Evolutionary conservation across 2,113 vertebrate species (phyloP).

Genomic region (Callopanchax toddi): DNA sequence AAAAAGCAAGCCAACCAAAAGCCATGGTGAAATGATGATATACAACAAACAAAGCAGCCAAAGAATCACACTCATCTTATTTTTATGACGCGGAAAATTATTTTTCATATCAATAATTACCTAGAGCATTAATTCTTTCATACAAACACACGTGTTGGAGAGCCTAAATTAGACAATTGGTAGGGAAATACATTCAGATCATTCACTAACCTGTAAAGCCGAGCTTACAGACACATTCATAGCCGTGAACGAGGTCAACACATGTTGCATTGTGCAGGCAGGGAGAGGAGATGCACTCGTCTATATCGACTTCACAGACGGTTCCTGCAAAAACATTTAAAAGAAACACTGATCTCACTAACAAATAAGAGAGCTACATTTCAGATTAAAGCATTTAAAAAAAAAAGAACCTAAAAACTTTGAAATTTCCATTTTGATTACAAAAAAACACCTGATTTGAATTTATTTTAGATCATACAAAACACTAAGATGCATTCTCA

Average conservation of each 20-base stretch:
- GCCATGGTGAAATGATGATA: no score
- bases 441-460: not conserved
- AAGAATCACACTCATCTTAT: no score
- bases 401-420: not conserved
- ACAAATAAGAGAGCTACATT: not conserved
- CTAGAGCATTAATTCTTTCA: no score
- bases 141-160: no score
- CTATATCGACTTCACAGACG: conserved; percentile 82
- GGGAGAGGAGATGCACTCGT: conserved; percentile 80
- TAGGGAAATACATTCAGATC: not conserved
- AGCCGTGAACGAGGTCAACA: conserved; percentile 74
- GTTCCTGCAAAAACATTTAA: conserved; percentile 58
- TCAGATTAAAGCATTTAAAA: not conserved
- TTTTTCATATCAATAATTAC: no score
- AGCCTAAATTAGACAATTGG: not conserved
- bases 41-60: no score
- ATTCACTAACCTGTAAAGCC: conserved; percentile 80
- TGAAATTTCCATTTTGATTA: not conserved
- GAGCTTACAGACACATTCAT: conserved; percentile 71
- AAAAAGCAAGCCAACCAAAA: no score
- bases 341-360: conserved; percentile 1
- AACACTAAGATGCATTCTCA: not conserved
- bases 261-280: conserved; percentile 79
- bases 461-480: not conserved
- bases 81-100: no score